Conservation (phyloP, 2,888 invertebrate species). For the Bruchidius siliquastri region DNA sequence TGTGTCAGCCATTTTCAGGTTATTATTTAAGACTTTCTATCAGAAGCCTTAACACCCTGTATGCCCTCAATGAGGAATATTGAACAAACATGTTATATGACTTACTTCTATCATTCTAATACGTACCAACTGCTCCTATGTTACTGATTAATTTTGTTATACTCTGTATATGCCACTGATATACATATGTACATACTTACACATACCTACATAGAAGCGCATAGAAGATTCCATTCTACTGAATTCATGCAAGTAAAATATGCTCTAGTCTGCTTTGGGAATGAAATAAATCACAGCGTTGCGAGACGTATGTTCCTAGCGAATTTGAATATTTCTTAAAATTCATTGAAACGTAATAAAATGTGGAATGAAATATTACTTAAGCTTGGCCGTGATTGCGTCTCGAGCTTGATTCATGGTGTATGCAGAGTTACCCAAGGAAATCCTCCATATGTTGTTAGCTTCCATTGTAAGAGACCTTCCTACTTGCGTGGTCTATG, state of each 20-base stretch:
- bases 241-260: neutral
- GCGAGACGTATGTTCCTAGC: neutral
- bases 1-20: no score
- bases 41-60: no score
- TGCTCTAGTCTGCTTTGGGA: neutral
- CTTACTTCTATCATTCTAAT: no score
- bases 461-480: no score
- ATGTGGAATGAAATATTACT: neutral
- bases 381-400: neutral
- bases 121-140: no score
- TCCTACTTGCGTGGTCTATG: no score
- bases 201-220: neutral
- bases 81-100: no score
- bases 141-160: no score
- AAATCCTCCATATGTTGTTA: neutral
- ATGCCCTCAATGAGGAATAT: no score
- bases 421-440: neutral
- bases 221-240: neutral
- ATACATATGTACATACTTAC: neutral
- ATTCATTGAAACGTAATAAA: neutral
- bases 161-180: no score
- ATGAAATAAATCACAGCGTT: neutral
- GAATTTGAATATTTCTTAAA: neutral
- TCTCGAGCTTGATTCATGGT: neutral
- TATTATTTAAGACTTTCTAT: no score